Evolutionary conservation across 2,113 vertebrate species (phyloP).

Genomic region (Quiscalus mexicanus): DNA sequence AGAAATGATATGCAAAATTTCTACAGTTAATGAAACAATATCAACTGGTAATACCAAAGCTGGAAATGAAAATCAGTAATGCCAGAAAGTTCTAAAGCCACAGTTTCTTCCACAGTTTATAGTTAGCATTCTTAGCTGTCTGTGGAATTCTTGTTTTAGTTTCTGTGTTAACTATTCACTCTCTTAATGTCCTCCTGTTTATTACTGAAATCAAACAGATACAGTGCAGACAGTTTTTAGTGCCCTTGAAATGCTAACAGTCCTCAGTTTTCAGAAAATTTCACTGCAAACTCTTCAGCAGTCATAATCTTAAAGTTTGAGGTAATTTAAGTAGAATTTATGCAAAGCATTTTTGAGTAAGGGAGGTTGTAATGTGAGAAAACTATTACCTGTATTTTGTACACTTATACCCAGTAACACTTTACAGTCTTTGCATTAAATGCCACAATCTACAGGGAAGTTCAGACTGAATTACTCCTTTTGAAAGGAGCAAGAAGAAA

Average conservation of each 20-base stretch:
- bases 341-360: not conserved
- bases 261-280: not conserved
- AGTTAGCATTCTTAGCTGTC: not conserved
- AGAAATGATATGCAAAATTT: not conserved
- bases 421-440: not conserved
- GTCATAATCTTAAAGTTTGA: not conserved
- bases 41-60: not conserved
- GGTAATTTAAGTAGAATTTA: not conserved
- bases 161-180: not conserved
- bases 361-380: not conserved
- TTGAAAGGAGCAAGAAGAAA: not conserved
- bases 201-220: not conserved
- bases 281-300: not conserved
- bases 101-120: not conserved
- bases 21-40: not conserved
- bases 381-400: not conserved
- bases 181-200: not conserved
- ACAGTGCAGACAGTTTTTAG: not conserved
- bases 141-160: not conserved
- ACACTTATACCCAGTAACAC: accelerated
- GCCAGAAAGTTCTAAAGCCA: not conserved
- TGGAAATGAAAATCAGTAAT: not conserved
- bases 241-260: not conserved
- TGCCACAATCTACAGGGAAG: not conserved
- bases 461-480: not conserved